Evolutionary conservation across 92 coral and sea anemone species (phyloP), one percentile per base, ranked within the genome.

Genomic region (Nematostella vectensis): DNA sequence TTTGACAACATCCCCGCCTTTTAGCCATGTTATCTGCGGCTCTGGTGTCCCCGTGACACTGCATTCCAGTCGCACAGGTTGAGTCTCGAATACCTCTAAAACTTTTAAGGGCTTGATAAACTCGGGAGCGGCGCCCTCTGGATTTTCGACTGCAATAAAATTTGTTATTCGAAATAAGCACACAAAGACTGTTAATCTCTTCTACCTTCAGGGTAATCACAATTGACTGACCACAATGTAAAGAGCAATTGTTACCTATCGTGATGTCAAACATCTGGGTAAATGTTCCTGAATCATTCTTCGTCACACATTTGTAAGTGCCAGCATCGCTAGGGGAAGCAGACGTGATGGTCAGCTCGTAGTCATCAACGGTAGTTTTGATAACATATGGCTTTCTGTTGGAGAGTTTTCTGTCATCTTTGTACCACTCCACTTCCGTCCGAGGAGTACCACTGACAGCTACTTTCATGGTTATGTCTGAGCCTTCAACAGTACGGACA

Each of bases 221-320:
- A n/a, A n/a, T n/a, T n/a, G n/a, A n/a, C n/a, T n/a, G n/a, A n/a
- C n/a, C n/a, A n/a, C n/a, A n/a, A n/a, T n/a, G n/a, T n/a, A n/a
- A n/a, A n/a, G n/a, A n/a, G n/a, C n/a, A n/a, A n/a, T n/a, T 52
- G 33, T 52, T 65, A 79, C 94, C 97, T 52, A 89, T 82, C 15
- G 85, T 42, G 16, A 93, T 42, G 43, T 75, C 83, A 40, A 80
- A 82, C 38, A 83, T 77, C 18, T 84, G 69, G 4, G 85, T 71
- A 39, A 83, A 82, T 28, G 77, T 80, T 13, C 89, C 96, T 26
- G 81, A 82, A 18, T 88, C 83, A 43, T 61, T 93, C 59, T 74
- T 88, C 38, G 89, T 89, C 36, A 82, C 63, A 62, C 99, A 93
- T 62, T 77, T 82, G 67, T 87, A 93, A 47, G 78, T 71, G 44